phyloP scores from a whole-genome alignment of 2,113 vertebrate genomes.

The Etheostoma spectabile region DNA sequence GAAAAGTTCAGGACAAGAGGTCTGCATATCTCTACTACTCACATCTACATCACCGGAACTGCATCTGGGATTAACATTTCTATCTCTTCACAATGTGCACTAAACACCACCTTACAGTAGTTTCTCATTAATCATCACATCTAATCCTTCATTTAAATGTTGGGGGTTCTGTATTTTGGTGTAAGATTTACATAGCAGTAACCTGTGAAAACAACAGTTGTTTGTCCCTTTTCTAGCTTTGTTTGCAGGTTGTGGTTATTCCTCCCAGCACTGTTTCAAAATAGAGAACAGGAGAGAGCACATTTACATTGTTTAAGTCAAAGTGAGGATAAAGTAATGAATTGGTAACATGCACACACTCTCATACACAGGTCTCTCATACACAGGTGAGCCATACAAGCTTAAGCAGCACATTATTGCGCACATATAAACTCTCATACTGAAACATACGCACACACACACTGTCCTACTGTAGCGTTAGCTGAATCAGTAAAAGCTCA shows the following conservation, averaged over 20 bases:
- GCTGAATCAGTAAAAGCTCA: constrained; percentile 56
- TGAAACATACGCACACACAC: background rate
- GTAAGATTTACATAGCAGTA: background rate
- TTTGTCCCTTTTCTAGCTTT: background rate
- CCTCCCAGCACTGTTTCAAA: background rate
- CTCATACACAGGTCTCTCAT: background rate
- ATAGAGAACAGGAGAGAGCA: background rate
- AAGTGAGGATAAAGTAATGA: constrained; percentile 38
- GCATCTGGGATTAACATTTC: too few relatives aligned
- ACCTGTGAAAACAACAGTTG: background rate
- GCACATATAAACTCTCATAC: background rate
- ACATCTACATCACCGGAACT: too few relatives aligned
- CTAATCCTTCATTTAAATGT: background rate
- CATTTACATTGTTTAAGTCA: constrained; percentile 14
- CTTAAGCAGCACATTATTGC: background rate
- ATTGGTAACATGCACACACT: constrained; percentile 1
- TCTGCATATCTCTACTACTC: too few relatives aligned
- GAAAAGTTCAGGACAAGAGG: too few relatives aligned
- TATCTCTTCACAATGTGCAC: background rate
- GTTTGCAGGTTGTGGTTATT: constrained; percentile 1
- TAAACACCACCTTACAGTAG: background rate
- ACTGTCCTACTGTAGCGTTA: background rate
- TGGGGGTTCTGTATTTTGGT: background rate
- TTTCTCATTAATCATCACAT: background rate
- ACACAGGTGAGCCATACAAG: background rate